phyloP scores from a whole-genome alignment of 1,140 invertebrate genomes.

The Hyles vespertilio region DNA sequence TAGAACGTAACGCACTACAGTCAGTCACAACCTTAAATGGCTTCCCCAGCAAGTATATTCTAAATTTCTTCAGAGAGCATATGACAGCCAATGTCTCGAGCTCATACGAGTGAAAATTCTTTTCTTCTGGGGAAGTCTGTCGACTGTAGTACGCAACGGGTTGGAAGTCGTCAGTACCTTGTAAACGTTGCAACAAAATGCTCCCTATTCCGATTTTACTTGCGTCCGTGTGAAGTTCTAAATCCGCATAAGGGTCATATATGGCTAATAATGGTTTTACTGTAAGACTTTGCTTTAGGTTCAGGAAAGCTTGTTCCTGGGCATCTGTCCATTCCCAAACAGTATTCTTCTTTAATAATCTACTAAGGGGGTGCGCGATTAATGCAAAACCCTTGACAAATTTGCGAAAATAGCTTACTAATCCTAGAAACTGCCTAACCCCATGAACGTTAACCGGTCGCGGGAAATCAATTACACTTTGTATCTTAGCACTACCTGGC shows the following conservation, averaged over 20 bases:
- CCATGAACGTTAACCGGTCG: constrained; percentile 25
- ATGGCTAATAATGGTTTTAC: no score
- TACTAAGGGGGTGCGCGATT: constrained; percentile 5
- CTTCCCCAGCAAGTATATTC: constrained; percentile 48
- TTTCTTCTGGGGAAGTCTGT: constrained; percentile 20
- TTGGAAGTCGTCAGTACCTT: no score
- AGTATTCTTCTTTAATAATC: no score
- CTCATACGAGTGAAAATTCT: constrained; percentile 19
- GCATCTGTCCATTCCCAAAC: no score
- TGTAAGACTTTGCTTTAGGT: no score
- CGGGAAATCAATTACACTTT: constrained; percentile 14
- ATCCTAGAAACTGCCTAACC: constrained; percentile 22
- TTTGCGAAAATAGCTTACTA: constrained; percentile 33
- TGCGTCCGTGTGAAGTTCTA: no score
- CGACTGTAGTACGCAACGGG: constrained; percentile 18
- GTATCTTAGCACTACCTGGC: no score
- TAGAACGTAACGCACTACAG: constrained; percentile 2
- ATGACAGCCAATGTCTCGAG: constrained; percentile 40
- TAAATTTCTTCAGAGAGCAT: constrained; percentile 36
- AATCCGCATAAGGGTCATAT: no score
- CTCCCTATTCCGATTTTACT: no score
- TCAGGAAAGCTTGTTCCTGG: no score
- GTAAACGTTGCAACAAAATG: no score
- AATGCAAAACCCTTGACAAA: constrained; percentile 33
- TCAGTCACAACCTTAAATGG: constrained; percentile 27